phyloP scores from a whole-genome alignment of 2,113 vertebrate genomes.

The Uropsilus gracilis region DNA sequence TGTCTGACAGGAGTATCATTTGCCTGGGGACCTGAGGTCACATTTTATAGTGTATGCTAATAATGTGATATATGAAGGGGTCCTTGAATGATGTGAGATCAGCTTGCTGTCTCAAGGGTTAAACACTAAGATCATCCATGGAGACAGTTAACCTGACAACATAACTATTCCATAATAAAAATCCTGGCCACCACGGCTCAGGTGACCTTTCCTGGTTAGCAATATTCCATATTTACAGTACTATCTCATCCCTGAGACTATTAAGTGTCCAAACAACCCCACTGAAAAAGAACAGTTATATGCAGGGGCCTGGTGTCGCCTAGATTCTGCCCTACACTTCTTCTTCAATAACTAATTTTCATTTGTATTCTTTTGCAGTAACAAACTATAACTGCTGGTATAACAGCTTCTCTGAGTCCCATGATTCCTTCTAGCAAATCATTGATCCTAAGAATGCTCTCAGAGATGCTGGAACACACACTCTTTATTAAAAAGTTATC shows the following conservation, averaged over 20 bases:
- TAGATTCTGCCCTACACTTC: background rate
- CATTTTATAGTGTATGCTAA: background rate
- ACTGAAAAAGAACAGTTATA: background rate
- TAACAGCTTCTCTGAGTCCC: background rate
- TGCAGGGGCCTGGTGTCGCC: background rate
- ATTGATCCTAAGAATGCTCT: background rate
- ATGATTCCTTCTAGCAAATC: background rate
- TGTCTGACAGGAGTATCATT: background rate
- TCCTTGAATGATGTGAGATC: background rate
- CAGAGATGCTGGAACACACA: background rate
- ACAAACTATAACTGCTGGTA: background rate
- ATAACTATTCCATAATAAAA: background rate
- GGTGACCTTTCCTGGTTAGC: background rate
- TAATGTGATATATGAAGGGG: background rate
- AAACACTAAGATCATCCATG: background rate
- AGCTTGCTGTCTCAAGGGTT: background rate
- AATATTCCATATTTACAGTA: background rate
- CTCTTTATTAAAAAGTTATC: background rate
- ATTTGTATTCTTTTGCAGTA: background rate
- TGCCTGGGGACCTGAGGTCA: background rate
- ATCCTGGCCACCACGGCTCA: background rate
- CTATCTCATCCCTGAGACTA: background rate
- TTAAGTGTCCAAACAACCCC: background rate
- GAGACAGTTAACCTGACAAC: background rate
- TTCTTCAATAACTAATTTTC: background rate